phyloP scores from a whole-genome alignment of 2,888 invertebrate species.

The Blastobasis lacticolella region DNA sequence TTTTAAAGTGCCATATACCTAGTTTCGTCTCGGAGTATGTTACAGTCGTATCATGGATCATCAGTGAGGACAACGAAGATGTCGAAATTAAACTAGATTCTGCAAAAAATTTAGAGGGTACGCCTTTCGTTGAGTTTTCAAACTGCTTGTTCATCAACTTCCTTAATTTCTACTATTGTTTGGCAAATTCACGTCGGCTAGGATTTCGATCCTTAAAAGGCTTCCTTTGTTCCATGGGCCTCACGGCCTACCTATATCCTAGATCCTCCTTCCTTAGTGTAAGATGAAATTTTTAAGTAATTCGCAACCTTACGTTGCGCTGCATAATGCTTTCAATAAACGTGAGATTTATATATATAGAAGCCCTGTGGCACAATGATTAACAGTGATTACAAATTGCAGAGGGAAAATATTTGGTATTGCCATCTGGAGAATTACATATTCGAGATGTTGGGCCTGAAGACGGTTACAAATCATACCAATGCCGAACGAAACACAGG shows the following conservation, averaged over 20 bases:
- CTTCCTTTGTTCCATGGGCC: slow-evolving; percentile 70
- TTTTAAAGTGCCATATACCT: slow-evolving; percentile 94
- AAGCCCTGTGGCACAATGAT: slow-evolving; percentile 7
- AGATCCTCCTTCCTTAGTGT: slow-evolving; percentile 74
- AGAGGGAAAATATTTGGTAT: slow-evolving; percentile 96
- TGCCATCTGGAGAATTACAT: slow-evolving; percentile 95
- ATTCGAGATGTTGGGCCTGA: slow-evolving; percentile 96
- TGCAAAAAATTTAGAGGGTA: slow-evolving; percentile 51
- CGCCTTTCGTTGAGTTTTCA: slow-evolving; percentile 10
- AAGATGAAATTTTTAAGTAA: slow-evolving; percentile 62
- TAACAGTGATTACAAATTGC: slow-evolving; percentile 18
- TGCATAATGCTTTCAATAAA: slow-evolving; percentile 15
- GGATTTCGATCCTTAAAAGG: slow-evolving; percentile 38
- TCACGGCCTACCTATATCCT: slow-evolving; percentile 73
- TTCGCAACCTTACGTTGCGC: slow-evolving; percentile 53
- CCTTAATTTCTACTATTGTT: too few species aligned
- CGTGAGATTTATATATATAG: slow-evolving; percentile 2
- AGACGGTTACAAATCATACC: slow-evolving; percentile 95
- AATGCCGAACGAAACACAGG: slow-evolving; percentile 94
- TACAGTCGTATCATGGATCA: slow-evolving; percentile 88
- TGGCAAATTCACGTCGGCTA: slow-evolving; percentile 19
- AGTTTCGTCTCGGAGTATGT: slow-evolving; percentile 95
- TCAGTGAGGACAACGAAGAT: slow-evolving; percentile 78
- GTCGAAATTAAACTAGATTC: slow-evolving; percentile 65
- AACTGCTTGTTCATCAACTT: too few species aligned